Conservation (phyloP, 2,888 invertebrate species). For the Drosophila emarginata region DNA sequence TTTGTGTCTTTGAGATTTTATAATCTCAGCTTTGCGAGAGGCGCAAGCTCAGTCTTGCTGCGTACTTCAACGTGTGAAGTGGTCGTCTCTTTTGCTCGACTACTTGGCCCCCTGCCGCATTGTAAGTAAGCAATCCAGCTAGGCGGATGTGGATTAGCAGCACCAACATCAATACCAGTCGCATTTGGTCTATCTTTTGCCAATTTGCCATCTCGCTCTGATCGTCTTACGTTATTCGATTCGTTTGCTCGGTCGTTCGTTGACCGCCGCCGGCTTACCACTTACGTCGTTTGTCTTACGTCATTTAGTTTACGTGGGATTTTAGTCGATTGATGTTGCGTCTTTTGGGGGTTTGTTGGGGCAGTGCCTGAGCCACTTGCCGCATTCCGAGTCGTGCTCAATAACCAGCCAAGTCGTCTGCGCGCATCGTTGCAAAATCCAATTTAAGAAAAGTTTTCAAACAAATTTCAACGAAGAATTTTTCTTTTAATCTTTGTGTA, state of each 20-base stretch:
- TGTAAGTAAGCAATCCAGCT: constrained; percentile 32
- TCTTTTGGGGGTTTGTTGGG: constrained; percentile 62
- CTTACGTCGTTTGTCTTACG: constrained; percentile 42
- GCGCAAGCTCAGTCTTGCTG: constrained; percentile 81
- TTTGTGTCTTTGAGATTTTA: constrained; percentile 19
- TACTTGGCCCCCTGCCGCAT: constrained; percentile 47
- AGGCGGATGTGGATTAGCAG: constrained; percentile 20
- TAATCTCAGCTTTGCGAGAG: constrained; percentile 39
- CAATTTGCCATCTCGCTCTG: constrained; percentile 44
- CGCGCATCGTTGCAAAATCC: constrained; percentile 58
- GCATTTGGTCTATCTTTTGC: background rate
- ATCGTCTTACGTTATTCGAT: constrained; percentile 54
- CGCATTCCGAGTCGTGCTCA: constrained; percentile 81
- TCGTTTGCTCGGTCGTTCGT: constrained; percentile 22
- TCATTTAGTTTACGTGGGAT: constrained; percentile 41
- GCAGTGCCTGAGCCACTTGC: constrained; percentile 76
- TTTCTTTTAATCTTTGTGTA: background rate
- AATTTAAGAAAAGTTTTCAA: constrained; percentile 23
- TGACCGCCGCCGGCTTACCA: constrained; percentile 26
- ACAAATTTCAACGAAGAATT: constrained; percentile 30
- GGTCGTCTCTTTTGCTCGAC: constrained; percentile 43
- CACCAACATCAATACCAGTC: constrained; percentile 2
- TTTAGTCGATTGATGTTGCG: constrained; percentile 15
- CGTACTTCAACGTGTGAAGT: constrained; percentile 82
- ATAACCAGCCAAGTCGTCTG: constrained; percentile 79